Conservation (phyloP, 2,113 vertebrate species). For the Oncorhynchus kisutch region DNA sequence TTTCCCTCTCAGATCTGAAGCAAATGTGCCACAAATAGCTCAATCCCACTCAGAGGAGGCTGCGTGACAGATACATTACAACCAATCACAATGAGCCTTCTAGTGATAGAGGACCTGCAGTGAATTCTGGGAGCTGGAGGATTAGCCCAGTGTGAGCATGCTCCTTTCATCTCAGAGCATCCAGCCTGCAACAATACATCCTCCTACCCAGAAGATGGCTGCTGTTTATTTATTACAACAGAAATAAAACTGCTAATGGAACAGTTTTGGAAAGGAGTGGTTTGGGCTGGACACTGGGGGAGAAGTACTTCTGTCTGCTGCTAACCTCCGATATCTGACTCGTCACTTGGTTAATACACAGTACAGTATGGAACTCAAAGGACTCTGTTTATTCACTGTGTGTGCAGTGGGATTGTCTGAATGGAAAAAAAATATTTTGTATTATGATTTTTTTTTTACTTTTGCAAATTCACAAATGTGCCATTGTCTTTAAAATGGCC, state of each 20-base stretch:
- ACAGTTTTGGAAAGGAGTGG: too few relatives aligned
- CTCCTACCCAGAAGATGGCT: not conserved
- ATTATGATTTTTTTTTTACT: not conserved
- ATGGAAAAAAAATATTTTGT: too few relatives aligned
- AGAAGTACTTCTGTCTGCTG: not conserved
- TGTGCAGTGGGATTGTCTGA: not conserved
- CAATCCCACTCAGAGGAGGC: not conserved
- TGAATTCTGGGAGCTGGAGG: not conserved
- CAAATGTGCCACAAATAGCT: constrained; percentile 9
- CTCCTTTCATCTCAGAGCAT: not conserved
- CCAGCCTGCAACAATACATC: not conserved
- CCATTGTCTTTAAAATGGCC: not conserved
- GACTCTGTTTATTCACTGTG: not conserved
- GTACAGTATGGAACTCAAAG: not conserved
- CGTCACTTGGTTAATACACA: not conserved
- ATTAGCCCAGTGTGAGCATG: not conserved
- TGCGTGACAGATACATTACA: constrained; percentile 1
- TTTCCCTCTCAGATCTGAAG: constrained; percentile 38
- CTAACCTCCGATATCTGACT: not conserved
- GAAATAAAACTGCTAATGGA: too few relatives aligned
- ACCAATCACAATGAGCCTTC: not conserved
- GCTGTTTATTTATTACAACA: not conserved
- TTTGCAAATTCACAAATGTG: not conserved
- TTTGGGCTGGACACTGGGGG: not conserved
- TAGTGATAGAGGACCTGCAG: not conserved